Base-by-base conservation (phyloP, 2,113 vertebrate genomes). In the Eira barbara region DNA sequence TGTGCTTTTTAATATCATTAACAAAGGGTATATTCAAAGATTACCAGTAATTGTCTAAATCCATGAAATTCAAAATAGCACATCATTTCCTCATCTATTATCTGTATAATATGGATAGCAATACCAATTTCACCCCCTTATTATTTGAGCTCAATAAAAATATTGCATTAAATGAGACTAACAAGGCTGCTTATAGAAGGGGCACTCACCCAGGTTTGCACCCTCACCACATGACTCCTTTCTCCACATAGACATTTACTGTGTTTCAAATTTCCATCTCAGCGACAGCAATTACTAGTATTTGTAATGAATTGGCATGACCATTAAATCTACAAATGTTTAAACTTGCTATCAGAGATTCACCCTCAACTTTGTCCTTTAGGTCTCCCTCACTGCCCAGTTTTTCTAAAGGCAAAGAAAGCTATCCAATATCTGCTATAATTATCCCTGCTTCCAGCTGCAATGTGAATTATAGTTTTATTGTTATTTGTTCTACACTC, bases 371-470 rank as follows among this genome's bases (percentile, higher is more conserved):
- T 63, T 59, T 94, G 59, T 87, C 67, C 29, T 95, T 27, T 59
- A 94, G 6, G 42, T 74, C 12, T 90, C 36, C 27, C 17, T 67
- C 27, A 13, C 9, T 49, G 1, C 14, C 4, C 25, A n/a, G 0
- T 84, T 49, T 73, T 84, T 57, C 4, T 81, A 71, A 95, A 59
- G 31, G 20, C 21, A 89, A 95, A 85, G n/a, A 85, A 90, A 21
- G 1, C 59, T 94, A 81, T 31, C 88, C 69, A 93, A n/a, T 69
- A 63, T 76, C 78, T 90, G 25, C 78, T 96, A 71, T 81, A 96
- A 97, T 92, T 97, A 82, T 52, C 94, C 71, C 95, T 80, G 10
- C 69, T 95, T 97, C 91, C 36, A 96, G 87, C 57, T 93, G 52
- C 14, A 47, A 17, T 47, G n/a, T 96, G 80, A 97, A 95, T 92